These are phyloP conservation scores for Caiman crocodilus DNA, from an alignment of 2,797 vertebrate genomes.

Conservation along the genomic window DNA sequence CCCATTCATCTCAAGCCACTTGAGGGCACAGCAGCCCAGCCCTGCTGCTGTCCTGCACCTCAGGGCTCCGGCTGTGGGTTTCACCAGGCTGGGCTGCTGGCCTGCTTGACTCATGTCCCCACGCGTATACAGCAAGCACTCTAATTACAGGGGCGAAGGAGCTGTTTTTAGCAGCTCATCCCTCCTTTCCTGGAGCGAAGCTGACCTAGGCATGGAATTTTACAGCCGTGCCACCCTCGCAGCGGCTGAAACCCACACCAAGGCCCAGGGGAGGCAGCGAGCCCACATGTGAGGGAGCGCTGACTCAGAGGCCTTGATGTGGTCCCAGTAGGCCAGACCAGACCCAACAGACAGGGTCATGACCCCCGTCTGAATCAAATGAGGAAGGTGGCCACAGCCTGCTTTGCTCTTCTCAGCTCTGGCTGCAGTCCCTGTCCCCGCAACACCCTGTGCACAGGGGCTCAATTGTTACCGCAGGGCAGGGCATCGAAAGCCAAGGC, in stretches of 20 bases:
- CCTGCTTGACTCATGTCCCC: slow-evolving; percentile 35
- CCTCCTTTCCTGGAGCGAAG: not conserved
- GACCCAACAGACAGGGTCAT: not conserved
- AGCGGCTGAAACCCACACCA: not conserved
- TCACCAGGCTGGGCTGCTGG: not conserved
- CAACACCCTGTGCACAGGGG: not conserved
- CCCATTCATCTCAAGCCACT: not conserved
- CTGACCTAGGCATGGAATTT: not conserved
- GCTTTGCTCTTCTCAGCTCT: not conserved
- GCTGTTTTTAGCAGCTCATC: slow-evolving; percentile 39
- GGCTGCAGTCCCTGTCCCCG: not conserved
- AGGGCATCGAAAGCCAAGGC: not conserved
- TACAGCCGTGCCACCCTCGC: not conserved
- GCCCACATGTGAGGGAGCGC: too few relatives aligned
- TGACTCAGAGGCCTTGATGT: not conserved
- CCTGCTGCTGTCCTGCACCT: not conserved
- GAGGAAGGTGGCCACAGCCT: not conserved
- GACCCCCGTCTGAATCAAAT: not conserved
- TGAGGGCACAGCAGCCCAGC: too few relatives aligned
- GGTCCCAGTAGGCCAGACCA: not conserved
- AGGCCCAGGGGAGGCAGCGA: not conserved
- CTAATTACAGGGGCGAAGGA: slow-evolving; percentile 17
- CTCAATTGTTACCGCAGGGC: not conserved
- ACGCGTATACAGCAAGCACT: not conserved
- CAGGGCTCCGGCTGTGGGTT: not conserved